Conservation (phyloP, 2,888 invertebrate genomes). For the Drosophila trichaetosa region DNA sequence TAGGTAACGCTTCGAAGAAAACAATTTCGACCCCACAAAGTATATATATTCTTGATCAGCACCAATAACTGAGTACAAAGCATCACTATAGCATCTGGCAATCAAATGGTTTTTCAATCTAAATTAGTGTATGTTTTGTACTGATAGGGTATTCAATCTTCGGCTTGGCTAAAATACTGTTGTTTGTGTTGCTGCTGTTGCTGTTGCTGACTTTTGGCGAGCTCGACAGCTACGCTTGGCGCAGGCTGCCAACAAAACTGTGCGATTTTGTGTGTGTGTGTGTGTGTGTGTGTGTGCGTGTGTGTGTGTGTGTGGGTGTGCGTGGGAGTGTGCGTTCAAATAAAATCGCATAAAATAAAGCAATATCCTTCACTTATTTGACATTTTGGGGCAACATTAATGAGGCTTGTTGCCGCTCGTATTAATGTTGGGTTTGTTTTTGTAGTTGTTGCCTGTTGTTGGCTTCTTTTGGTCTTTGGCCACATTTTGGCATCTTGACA, state of each 20-base stretch:
- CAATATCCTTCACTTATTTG: slow-evolving; percentile 79
- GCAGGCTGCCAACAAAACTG: slow-evolving; percentile 39
- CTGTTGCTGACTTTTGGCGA: slow-evolving; percentile 21
- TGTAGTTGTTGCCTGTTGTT: slow-evolving; percentile 27
- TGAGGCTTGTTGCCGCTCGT: slow-evolving; percentile 53
- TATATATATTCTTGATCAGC: not conserved
- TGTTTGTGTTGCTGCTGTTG: slow-evolving; percentile 8
- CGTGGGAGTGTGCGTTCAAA: slow-evolving; percentile 44
- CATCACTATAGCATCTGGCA: not conserved
- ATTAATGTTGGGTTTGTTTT: slow-evolving; percentile 12
- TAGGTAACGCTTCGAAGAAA: not conserved
- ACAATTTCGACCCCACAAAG: not conserved
- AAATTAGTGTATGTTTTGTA: not conserved
- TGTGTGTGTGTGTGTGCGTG: slow-evolving; percentile 9
- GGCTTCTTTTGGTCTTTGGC: slow-evolving; percentile 18
- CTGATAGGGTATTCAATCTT: not conserved
- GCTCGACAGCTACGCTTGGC: slow-evolving; percentile 35
- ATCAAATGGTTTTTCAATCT: not conserved
- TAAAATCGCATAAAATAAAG: slow-evolving; percentile 76
- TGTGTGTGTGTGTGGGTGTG: slow-evolving; percentile 1
- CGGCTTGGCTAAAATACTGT: not conserved
- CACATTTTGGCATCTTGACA: slow-evolving; percentile 29
- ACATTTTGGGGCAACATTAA: slow-evolving; percentile 70
- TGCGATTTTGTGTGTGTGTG: slow-evolving; percentile 1
- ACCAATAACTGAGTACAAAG: not conserved